Percentiles rank a stretch among this genome's conserved stretches.
These are phyloP conservation scores for Montipora capricornis DNA, from an alignment of 64 coral and sea anemone genomes.

Conservation along the genomic window DNA sequence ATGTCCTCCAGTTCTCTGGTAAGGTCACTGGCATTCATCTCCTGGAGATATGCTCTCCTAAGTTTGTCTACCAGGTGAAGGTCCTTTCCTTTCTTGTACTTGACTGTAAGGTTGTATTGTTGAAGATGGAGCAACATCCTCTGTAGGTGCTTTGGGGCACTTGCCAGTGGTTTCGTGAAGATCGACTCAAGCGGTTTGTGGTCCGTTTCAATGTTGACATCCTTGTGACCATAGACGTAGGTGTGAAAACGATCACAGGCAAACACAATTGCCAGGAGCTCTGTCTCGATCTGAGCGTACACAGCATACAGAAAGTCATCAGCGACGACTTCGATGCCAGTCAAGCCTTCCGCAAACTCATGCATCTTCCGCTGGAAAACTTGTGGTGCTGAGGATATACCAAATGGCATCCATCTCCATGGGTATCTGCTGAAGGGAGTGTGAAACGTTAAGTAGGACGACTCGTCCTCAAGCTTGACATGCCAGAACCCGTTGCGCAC, in stretches of 20 bases:
- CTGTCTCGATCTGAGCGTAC: conserved; percentile 5
- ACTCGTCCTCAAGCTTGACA: no score
- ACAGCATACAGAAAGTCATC: no score
- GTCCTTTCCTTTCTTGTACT: conserved; percentile 13
- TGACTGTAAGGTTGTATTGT: background rate
- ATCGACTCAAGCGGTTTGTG: background rate
- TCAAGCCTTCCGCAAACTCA: no score
- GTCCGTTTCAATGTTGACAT: no score
- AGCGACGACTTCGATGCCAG: no score
- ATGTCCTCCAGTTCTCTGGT: conserved; percentile 3
- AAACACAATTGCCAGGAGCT: background rate
- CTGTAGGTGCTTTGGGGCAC: background rate
- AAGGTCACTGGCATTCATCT: conserved; percentile 6
- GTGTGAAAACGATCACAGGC: background rate
- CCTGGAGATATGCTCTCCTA: background rate
- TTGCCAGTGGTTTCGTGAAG: background rate
- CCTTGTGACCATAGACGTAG: background rate
- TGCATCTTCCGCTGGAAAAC: no score
- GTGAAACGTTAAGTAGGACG: no score
- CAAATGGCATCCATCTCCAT: no score
- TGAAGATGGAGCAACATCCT: conserved; percentile 1
- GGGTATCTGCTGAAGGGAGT: no score
- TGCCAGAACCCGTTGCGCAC: no score
- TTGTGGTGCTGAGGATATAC: no score
- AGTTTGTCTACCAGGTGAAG: background rate